A percentile compares a stretch with the other conserved stretches of the same genome.
Evolutionary conservation across 2,888 invertebrate genomes (phyloP).

Genomic region (Rotaria sp.): DNA sequence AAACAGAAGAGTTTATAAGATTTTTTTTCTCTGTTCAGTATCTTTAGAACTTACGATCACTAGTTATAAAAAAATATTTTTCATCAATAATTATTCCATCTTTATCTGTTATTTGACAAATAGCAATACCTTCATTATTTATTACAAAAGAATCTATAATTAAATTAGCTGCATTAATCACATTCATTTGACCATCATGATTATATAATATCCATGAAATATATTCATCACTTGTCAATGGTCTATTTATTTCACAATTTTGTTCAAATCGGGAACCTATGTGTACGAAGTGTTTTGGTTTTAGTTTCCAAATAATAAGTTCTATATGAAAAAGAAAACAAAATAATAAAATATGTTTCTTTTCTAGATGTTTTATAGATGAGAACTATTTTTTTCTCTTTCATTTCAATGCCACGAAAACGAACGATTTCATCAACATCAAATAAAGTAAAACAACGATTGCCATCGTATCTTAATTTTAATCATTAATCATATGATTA

Average conservation of each 20-base stretch:
- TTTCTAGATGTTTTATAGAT: not conserved
- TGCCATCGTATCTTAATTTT: not conserved
- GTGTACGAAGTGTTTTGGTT: slow-evolving; percentile 1
- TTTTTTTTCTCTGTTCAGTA: not conserved
- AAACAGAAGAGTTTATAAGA: not conserved
- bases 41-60: not conserved
- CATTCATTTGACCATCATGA: not conserved
- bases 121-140: not conserved
- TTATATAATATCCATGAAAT: not conserved
- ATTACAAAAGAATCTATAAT: not conserved
- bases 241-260: not conserved
- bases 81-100: not conserved
- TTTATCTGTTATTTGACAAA: slow-evolving; percentile 16
- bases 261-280: not conserved
- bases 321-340: not conserved
- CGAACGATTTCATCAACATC: slow-evolving; percentile 8
- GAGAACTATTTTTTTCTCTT: not conserved
- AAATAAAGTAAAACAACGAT: not conserved
- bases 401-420: not conserved
- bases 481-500: not conserved
- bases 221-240: not conserved
- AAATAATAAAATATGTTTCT: not conserved
- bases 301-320: not conserved
- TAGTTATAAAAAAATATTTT: not conserved
- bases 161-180: not conserved